A percentile compares a stretch with the other conserved stretches of the same genome.
phyloP scores from a whole-genome alignment of 2,797 vertebrate species.

The Peromyscus melanophrys region DNA sequence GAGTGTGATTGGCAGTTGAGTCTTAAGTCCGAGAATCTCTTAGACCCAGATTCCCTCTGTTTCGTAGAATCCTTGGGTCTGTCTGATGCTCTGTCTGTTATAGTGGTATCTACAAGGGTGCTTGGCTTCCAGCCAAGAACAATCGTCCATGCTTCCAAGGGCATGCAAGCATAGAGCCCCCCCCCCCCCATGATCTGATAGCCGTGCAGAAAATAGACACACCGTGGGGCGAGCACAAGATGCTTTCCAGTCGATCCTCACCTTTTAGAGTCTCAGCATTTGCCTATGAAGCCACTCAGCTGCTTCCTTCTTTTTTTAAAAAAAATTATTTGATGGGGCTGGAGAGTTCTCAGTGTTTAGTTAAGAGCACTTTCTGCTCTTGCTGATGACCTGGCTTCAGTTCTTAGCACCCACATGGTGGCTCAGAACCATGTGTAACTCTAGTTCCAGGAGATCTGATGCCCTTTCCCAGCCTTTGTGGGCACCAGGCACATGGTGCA shows the following conservation, averaged over 20 bases:
- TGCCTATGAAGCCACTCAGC: not conserved
- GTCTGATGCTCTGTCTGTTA: not conserved
- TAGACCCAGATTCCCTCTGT: not conserved
- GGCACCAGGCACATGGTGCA: not conserved
- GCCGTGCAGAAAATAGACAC: fast-evolving
- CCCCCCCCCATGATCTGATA: fast-evolving
- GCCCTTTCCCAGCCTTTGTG: not conserved
- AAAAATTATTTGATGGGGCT: not conserved
- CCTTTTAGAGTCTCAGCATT: not conserved
- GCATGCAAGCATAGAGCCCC: fast-evolving
- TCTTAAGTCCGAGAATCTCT: not conserved
- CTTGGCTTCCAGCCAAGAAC: fast-evolving
- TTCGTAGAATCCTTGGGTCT: fast-evolving
- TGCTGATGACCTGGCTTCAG: not conserved
- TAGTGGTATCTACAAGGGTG: fast-evolving
- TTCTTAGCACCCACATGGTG: not conserved
- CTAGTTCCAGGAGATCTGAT: not conserved
- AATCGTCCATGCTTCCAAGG: fast-evolving
- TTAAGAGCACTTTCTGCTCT: not conserved
- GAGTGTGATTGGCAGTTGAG: not conserved
- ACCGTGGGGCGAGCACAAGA: fast-evolving
- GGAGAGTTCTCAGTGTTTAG: not conserved
- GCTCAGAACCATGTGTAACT: not conserved
- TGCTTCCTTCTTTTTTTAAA: not conserved
- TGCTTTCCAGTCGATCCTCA: fast-evolving